Evolutionary conservation across 2,797 vertebrate species (phyloP).

Genomic region (Sebastes oblongus): DNA sequence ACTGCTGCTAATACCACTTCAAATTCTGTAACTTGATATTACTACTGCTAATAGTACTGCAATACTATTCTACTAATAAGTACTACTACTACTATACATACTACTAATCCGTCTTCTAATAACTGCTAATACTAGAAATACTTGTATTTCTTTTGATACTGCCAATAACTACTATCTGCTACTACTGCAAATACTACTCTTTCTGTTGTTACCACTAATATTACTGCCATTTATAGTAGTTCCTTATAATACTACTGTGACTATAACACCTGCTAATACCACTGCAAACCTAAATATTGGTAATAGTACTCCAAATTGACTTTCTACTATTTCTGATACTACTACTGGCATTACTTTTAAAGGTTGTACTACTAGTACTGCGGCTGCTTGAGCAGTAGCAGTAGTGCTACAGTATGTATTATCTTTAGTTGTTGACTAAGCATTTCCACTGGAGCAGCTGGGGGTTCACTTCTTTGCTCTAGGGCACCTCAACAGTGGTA

Average conservation of each 20-base stretch:
- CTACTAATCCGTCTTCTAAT: not conserved
- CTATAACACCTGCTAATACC: not conserved
- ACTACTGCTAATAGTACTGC: not conserved
- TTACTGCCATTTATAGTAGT: fast-evolving
- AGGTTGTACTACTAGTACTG: not conserved
- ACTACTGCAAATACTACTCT: not conserved
- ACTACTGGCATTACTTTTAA: not conserved
- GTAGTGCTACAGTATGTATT: not conserved
- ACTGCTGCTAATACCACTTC: not conserved
- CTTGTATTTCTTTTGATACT: not conserved
- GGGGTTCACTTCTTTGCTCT: slow-evolving; percentile 8
- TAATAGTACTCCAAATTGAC: not conserved
- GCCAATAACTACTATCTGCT: not conserved
- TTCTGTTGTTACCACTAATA: not conserved
- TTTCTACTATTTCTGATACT: not conserved
- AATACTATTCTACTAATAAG: not conserved
- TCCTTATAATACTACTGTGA: not conserved
- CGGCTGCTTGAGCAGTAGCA: not conserved
- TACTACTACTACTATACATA: not conserved
- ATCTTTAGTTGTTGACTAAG: not conserved
- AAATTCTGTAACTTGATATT: not conserved
- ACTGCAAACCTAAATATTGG: not conserved
- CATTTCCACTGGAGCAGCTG: not conserved
- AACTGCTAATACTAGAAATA: not conserved
- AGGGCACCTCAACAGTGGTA: slow-evolving; percentile 3